Evolutionary conservation across 2,888 invertebrate genomes (phyloP), one percentile per base, ranked within the genome.

Genomic region (Theretra japonica): DNA sequence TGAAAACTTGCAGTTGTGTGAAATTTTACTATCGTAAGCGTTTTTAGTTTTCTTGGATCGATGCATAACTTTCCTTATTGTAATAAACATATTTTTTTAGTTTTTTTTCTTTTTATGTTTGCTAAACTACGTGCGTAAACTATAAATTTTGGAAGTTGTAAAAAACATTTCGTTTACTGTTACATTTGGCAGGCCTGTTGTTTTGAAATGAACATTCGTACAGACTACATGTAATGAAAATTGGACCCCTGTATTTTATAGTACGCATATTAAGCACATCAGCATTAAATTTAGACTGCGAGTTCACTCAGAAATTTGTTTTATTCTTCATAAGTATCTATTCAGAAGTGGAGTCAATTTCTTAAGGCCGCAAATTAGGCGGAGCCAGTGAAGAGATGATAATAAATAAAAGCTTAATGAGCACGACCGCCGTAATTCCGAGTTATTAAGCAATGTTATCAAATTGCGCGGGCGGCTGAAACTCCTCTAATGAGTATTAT

Each of bases 381-480:
- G 8, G 21, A 57, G 11, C 21, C 57, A 57, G 57, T 23, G 23
- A 57, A 57, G 23, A 21, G 15, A 41, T 41, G 11, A n/a, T 57
- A 57, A 23, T 57, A 57, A n/a, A 57, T 57, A 57, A 57, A 57
- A 21, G 21, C 57, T 23, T 57, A 57, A 57, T n/a, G 57, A 23
- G 23, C 57, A 21, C 11, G 57, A 57, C 57, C 11, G 57, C 21
- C 57, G 23, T 57, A 23, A 57, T 57, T 21, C 71, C 72, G 62
- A 72, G 75, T 76, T 72, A 77, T 76, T 75, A 74, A 75, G 73
- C 75, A 75, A 75, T 77, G 77, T 79, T 80, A 78, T 83, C 75
- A 75, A 80, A 80, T 79, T 79, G 81, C 80, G 82, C 75, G 73
- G 75, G 41, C 41, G 41, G 79, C 71, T 77, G 78, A 80, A 80